Percentiles rank a stretch among this genome's conserved stretches.
Evolutionary conservation across 2,113 vertebrate genomes (phyloP).

Genomic region (Coregonus clupeaformis): DNA sequence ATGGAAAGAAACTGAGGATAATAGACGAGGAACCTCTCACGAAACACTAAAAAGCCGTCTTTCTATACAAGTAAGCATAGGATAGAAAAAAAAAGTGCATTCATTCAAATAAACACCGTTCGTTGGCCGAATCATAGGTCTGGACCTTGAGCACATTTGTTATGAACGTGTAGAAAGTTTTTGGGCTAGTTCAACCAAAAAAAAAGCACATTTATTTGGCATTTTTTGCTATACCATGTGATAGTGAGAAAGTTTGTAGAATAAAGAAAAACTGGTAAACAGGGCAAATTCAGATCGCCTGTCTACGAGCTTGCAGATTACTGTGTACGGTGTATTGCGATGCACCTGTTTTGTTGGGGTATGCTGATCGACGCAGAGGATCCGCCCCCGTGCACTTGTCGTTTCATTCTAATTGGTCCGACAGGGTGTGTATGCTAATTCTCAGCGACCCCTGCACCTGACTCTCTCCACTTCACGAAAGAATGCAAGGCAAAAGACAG

Average conservation of each 20-base stretch:
- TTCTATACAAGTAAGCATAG: not conserved
- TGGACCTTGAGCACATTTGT: no score
- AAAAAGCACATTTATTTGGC: no score
- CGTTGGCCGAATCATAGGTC: no score
- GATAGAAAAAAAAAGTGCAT: no score
- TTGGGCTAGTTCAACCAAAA: no score
- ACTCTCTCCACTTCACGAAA: conserved; percentile 44
- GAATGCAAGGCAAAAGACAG: conserved; percentile 39
- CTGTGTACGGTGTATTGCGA: not conserved
- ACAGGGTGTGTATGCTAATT: conserved; percentile 49
- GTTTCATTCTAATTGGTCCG: conserved; percentile 46
- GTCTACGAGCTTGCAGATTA: not conserved
- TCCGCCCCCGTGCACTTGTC: conserved; percentile 50
- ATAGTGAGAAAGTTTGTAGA: no score
- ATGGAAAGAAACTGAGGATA: not conserved
- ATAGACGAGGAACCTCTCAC: not conserved
- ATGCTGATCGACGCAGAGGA: conserved; percentile 32
- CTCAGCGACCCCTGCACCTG: conserved; percentile 54
- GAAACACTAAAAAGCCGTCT: not conserved
- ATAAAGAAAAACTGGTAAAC: no score
- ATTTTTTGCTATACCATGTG: no score
- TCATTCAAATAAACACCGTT: no score
- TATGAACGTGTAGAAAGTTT: no score
- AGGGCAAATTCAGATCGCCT: no score
- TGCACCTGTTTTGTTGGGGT: conserved; percentile 60